These are phyloP conservation scores for Mixornis gularis DNA, from an alignment of 2,113 vertebrate species.

Conservation along the genomic window DNA sequence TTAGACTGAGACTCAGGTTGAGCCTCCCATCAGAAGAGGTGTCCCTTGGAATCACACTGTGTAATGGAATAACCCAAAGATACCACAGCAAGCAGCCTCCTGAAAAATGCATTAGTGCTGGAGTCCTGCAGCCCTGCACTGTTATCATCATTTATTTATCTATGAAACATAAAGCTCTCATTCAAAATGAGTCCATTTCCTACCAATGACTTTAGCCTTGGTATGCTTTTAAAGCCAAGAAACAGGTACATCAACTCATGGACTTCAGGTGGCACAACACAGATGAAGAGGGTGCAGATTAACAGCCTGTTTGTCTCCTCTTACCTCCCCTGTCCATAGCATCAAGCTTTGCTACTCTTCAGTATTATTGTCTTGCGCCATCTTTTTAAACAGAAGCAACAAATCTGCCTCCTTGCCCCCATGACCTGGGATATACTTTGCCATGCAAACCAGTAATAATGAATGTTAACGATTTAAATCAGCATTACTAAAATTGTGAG, in stretches of 20 bases:
- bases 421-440: background rate
- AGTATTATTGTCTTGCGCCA: background rate
- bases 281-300: background rate
- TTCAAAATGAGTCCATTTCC: background rate
- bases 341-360: background rate
- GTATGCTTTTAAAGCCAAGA: background rate
- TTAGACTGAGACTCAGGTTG: background rate
- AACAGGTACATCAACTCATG: background rate
- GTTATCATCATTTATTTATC: conserved; percentile 27
- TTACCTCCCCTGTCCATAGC: background rate
- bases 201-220: background rate
- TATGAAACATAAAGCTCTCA: background rate
- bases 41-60: background rate
- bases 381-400: background rate
- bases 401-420: background rate
- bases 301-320: background rate
- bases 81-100: background rate
- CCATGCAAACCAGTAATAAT: background rate
- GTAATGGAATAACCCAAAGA: background rate
- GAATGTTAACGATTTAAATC: background rate
- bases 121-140: background rate
- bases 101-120: conserved; percentile 32
- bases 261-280: background rate
- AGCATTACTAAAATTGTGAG: background rate
- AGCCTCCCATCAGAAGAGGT: background rate